A percentile compares a stretch with the other conserved stretches of the same genome.
These are phyloP conservation scores for Lobophora halterata DNA, from an alignment of 2,888 invertebrate genomes.

Conservation along the genomic window DNA sequence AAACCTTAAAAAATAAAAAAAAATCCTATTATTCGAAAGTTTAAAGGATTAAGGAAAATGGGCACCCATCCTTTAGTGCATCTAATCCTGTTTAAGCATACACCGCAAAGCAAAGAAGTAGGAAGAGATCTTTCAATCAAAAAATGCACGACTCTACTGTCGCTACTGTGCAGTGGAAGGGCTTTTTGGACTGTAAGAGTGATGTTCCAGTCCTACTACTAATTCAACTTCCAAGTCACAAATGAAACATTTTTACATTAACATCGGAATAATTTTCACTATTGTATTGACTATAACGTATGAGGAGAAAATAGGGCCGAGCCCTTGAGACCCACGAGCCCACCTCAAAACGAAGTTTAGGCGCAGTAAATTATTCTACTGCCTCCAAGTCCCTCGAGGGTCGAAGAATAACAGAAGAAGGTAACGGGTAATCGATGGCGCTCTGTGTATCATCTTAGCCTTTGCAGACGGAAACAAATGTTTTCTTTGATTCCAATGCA, in stretches of 20 bases:
- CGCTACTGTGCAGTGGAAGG: too few relatives aligned
- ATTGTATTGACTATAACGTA: conserved; percentile 49
- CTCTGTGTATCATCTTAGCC: conserved; percentile 29
- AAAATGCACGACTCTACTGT: too few relatives aligned
- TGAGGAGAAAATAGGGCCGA: conserved; percentile 45
- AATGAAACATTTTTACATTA: conserved; percentile 24
- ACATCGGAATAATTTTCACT: conserved; percentile 38
- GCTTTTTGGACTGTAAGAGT: too few relatives aligned
- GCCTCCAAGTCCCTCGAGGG: conserved; percentile 43
- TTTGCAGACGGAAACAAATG: conserved; percentile 21
- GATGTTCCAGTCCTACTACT: too few relatives aligned
- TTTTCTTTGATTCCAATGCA: not conserved
- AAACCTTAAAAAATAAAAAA: too few relatives aligned
- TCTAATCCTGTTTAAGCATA: too few relatives aligned
- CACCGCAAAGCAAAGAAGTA: too few relatives aligned
- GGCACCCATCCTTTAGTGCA: too few relatives aligned
- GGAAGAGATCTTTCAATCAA: too few relatives aligned
- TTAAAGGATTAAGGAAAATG: too few relatives aligned
- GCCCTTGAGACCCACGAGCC: conserved; percentile 45
- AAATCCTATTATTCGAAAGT: too few relatives aligned
- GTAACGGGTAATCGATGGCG: conserved; percentile 51
- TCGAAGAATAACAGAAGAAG: conserved; percentile 61
- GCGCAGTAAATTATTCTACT: conserved; percentile 68
- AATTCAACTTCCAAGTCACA: conserved; percentile 6
- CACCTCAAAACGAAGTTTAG: conserved; percentile 64